These are phyloP conservation scores for Pterocles burchelli DNA, from an alignment of 2,113 vertebrate genomes.

Conservation along the genomic window DNA sequence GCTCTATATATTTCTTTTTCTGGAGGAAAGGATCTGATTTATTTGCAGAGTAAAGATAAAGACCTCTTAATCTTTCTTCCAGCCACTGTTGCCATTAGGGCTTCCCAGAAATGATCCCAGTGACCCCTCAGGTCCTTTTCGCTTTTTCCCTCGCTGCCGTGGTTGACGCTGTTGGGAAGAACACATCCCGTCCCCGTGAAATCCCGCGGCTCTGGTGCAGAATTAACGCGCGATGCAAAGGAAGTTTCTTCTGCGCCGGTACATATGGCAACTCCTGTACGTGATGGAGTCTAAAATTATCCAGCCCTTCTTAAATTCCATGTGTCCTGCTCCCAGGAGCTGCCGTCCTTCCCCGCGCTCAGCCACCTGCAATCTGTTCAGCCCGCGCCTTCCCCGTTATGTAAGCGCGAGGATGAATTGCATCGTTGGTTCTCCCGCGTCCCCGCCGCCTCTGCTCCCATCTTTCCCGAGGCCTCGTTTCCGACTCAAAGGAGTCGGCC, in stretches of 20 bases:
- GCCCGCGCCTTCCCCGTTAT: not conserved
- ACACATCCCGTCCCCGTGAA: not conserved
- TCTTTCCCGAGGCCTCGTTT: not conserved
- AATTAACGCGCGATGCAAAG: not conserved
- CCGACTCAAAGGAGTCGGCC: not conserved
- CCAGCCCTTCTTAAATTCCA: slow-evolving; percentile 32
- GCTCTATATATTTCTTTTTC: not conserved
- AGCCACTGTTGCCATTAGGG: not conserved
- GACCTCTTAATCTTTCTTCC: not conserved
- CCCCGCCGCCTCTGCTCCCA: not conserved
- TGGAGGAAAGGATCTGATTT: not conserved
- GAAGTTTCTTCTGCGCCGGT: not conserved
- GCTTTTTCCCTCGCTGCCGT: not conserved
- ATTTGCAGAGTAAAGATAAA: not conserved
- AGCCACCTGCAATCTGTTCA: slow-evolving; percentile 50
- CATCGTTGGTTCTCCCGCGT: not conserved
- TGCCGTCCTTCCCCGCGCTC: slow-evolving; percentile 34
- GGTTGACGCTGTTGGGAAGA: not conserved
- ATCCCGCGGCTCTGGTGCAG: not conserved
- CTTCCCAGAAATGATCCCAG: not conserved
- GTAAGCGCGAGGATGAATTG: slow-evolving; percentile 32
- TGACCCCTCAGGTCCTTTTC: rapidly evolving
- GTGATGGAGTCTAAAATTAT: slow-evolving; percentile 54
- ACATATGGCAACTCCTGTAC: slow-evolving; percentile 58
- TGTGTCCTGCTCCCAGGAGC: slow-evolving; percentile 44